phyloP scores from a whole-genome alignment of 2,797 vertebrate species.

The Pygocentrus nattereri region DNA sequence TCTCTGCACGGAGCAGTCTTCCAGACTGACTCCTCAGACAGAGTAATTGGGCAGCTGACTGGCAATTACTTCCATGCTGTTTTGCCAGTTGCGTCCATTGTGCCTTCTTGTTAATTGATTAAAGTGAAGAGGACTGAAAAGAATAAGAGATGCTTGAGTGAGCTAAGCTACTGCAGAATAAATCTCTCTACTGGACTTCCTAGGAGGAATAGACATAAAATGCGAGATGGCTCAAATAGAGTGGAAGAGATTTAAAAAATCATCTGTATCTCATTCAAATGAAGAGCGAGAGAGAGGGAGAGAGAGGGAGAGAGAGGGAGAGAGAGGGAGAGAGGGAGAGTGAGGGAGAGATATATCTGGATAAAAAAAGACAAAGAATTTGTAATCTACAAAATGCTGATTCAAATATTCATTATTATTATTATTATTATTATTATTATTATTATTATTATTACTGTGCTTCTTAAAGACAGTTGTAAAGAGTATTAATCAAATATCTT shows the following conservation, averaged over 20 bases:
- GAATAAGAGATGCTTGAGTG: slow-evolving; percentile 45
- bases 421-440: too few species aligned
- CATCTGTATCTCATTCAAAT: not conserved
- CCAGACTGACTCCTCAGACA: slow-evolving; percentile 16
- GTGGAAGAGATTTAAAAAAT: slow-evolving; percentile 40
- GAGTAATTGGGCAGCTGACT: slow-evolving; percentile 50
- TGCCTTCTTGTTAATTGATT: slow-evolving; percentile 54
- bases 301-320: too few species aligned
- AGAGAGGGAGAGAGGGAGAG: too few species aligned
- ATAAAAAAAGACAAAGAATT: not conserved
- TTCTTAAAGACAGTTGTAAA: too few species aligned
- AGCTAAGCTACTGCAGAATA: slow-evolving; percentile 49
- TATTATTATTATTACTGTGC: too few species aligned
- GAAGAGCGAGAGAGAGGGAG: slow-evolving; percentile 20
- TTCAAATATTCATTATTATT: too few species aligned
- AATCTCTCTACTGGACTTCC: slow-evolving; percentile 26
- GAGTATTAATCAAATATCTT: too few species aligned
- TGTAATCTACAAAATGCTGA: too few species aligned
- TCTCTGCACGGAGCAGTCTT: slow-evolving; percentile 28
- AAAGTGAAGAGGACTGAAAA: slow-evolving; percentile 29
- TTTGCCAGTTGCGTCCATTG: slow-evolving; percentile 50
- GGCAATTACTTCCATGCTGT: slow-evolving; percentile 39
- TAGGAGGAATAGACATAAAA: slow-evolving; percentile 7
- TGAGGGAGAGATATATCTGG: not conserved
- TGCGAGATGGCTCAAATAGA: slow-evolving; percentile 42